Percentiles rank a stretch among this genome's conserved stretches.
Evolutionary conservation across 2,888 invertebrate genomes (phyloP).

Genomic region (Platynereis dumerilii): DNA sequence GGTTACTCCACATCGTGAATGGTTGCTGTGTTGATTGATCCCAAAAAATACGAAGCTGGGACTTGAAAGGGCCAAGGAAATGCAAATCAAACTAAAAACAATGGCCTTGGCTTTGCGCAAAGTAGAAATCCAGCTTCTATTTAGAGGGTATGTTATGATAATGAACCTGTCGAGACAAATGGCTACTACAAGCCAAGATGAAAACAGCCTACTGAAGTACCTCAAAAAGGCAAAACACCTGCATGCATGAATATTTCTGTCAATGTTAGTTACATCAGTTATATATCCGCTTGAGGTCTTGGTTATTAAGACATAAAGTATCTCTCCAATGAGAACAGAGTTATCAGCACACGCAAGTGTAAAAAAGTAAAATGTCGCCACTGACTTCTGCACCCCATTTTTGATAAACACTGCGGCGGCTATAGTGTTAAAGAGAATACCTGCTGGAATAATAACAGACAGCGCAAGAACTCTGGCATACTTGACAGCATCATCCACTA

Average conservation of each 20-base stretch:
- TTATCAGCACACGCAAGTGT: conserved; percentile 14
- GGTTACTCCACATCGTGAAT: too few relatives aligned
- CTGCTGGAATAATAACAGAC: conserved; percentile 14
- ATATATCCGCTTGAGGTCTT: background rate
- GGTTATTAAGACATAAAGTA: conserved; percentile 15
- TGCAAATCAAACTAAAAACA: background rate
- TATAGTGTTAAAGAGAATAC: conserved; percentile 14
- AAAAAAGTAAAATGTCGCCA: conserved; percentile 14
- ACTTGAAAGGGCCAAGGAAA: background rate
- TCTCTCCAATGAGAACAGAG: conserved; percentile 15
- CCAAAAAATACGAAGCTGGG: background rate
- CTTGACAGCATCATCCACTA: background rate
- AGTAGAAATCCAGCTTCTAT: background rate
- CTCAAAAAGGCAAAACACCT: background rate
- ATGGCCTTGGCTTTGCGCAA: conserved; percentile 1
- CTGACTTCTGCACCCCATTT: conserved; percentile 7
- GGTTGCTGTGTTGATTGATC: too few relatives aligned
- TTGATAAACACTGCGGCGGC: conserved; percentile 10
- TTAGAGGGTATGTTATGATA: conserved; percentile 10
- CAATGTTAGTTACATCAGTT: too few relatives aligned
- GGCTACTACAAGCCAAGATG: conserved; percentile 11
- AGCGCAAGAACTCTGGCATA: conserved; percentile 15
- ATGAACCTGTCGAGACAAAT: conserved; percentile 12
- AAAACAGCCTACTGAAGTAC: conserved; percentile 7
- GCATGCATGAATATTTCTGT: too few relatives aligned